A percentile compares a stretch with the other conserved stretches of the same genome.
phyloP scores from a whole-genome alignment of 2,113 vertebrate species.

The Silurus asotus region DNA sequence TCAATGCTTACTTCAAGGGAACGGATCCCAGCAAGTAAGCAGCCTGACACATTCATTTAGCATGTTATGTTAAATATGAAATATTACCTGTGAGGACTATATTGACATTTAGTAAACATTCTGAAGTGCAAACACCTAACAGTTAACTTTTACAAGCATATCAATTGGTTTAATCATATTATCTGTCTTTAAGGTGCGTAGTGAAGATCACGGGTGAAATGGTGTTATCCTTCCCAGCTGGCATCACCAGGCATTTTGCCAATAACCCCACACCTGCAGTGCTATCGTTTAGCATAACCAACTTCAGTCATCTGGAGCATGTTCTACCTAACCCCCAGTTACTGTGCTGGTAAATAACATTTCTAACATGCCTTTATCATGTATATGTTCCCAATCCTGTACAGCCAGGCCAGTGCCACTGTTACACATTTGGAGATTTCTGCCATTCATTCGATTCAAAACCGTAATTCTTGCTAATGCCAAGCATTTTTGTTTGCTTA shows the following conservation, averaged over 20 bases:
- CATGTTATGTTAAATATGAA: background rate
- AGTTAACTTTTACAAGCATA: background rate
- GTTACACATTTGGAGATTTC: slow-evolving; percentile 1
- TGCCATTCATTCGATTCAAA: background rate
- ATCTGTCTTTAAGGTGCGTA: slow-evolving; percentile 80
- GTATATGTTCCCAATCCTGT: background rate
- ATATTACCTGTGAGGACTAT: background rate
- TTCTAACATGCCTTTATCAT: background rate
- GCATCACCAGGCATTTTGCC: slow-evolving; percentile 98
- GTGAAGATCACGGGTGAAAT: slow-evolving; percentile 99
- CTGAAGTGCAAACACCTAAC: background rate
- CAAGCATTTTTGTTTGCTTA: background rate
- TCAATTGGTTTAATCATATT: background rate
- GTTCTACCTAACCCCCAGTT: slow-evolving; percentile 98
- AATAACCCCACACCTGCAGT: slow-evolving; percentile 91
- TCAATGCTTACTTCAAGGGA: slow-evolving; percentile 97
- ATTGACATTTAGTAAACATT: background rate
- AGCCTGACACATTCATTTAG: background rate
- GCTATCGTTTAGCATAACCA: slow-evolving; percentile 95
- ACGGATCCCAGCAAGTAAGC: slow-evolving; percentile 96
- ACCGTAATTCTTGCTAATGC: background rate
- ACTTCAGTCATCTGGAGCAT: slow-evolving; percentile 96
- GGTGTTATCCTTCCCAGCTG: slow-evolving; percentile 97
- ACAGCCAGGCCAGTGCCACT: background rate
- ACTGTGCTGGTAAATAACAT: slow-evolving; percentile 90